Conservation (phyloP, 1,140 invertebrate genomes). For the Ptiloglossa arizonensis region DNA sequence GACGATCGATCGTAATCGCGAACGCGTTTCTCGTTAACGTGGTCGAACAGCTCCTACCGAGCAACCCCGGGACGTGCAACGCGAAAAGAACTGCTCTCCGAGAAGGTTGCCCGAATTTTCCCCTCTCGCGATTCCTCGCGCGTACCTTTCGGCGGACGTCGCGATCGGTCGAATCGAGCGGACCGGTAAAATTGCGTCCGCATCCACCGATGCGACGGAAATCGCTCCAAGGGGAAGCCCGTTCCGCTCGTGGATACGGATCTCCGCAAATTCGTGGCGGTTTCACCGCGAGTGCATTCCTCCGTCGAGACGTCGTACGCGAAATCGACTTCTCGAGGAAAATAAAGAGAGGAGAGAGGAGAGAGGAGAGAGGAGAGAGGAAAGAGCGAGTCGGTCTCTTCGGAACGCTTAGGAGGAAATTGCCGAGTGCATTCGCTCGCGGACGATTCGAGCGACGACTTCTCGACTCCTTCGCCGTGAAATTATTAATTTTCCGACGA, state of each 20-base stretch:
- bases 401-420: conserved; percentile 41
- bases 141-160: too few species aligned
- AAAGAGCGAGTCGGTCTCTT: conserved; percentile 19
- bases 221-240: too few species aligned
- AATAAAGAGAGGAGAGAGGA: background rate
- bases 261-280: conserved; percentile 8
- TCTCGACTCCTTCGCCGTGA: conserved; percentile 14
- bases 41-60: background rate
- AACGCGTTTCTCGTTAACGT: conserved; percentile 47
- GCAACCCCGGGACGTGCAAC: too few species aligned
- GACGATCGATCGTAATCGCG: conserved; percentile 44
- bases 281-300: background rate
- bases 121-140: too few species aligned
- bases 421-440: conserved; percentile 40
- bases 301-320: conserved; percentile 7
- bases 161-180: too few species aligned
- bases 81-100: too few species aligned
- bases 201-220: background rate
- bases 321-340: background rate
- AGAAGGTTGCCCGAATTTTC: too few species aligned
- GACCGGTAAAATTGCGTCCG: too few species aligned
- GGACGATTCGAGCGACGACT: conserved; percentile 3
- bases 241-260: too few species aligned
- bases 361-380: background rate
- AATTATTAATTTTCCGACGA: conserved; percentile 58